Evolutionary conservation across 2,113 vertebrate species (phyloP).

Genomic region (Bubo blakistoni): DNA sequence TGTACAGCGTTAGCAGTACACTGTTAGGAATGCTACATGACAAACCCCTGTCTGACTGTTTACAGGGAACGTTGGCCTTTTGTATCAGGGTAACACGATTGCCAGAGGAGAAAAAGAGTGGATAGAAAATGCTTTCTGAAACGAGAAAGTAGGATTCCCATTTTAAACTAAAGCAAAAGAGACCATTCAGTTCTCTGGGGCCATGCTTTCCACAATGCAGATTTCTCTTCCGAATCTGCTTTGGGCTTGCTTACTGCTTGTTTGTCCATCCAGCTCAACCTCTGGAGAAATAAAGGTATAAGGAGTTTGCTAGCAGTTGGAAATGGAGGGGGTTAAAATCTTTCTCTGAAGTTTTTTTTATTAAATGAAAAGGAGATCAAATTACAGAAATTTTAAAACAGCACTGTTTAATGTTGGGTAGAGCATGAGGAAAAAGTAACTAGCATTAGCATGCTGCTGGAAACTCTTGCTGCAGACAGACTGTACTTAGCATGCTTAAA

Average conservation of each 20-base stretch:
- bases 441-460: neutral
- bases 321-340: neutral
- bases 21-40: neutral
- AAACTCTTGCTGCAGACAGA: neutral
- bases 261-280: neutral
- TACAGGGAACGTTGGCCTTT: neutral
- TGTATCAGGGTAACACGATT: neutral
- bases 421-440: neutral
- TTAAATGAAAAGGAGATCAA: neutral
- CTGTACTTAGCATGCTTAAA: neutral
- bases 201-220: neutral
- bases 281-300: neutral
- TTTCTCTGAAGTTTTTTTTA: neutral
- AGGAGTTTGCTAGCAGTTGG: neutral
- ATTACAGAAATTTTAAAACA: neutral
- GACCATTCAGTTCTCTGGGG: neutral
- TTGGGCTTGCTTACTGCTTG: neutral
- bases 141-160: fast-evolving
- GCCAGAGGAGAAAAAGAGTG: neutral
- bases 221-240: neutral
- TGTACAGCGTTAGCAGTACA: neutral
- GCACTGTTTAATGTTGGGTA: neutral
- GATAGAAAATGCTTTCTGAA: neutral
- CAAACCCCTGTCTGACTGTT: neutral
- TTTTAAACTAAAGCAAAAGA: neutral